phyloP scores from a whole-genome alignment of 2,113 vertebrate genomes.

The Xiphorhynchus elegans region DNA sequence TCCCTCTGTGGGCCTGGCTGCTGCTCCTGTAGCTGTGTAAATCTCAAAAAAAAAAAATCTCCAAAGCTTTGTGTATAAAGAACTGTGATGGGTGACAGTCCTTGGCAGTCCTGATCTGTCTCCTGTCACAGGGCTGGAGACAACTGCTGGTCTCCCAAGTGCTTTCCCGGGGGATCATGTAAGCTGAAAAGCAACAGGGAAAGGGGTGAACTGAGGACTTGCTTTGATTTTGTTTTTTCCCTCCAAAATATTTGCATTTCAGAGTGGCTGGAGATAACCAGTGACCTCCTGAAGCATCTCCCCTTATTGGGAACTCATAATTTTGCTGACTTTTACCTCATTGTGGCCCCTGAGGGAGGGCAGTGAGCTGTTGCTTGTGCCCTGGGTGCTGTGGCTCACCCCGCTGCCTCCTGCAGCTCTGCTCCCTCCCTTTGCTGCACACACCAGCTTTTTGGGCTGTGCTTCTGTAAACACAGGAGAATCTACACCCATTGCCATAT shows the following conservation, averaged over 20 bases:
- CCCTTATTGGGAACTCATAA: background rate
- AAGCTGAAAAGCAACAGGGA: background rate
- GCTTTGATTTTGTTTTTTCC: background rate
- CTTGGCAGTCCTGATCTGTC: background rate
- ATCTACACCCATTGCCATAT: background rate
- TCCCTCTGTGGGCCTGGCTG: background rate
- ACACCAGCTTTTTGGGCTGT: background rate
- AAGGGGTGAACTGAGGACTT: background rate
- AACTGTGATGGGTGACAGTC: background rate
- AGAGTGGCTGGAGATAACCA: background rate
- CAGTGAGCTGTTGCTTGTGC: no score
- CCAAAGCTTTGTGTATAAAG: background rate
- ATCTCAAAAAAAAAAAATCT: background rate
- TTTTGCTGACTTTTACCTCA: background rate
- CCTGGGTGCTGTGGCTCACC: background rate
- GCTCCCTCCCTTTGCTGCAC: background rate
- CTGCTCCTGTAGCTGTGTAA: background rate
- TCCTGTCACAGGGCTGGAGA: background rate
- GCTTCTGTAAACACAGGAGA: background rate
- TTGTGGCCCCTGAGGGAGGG: fast-evolving
- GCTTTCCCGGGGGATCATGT: background rate
- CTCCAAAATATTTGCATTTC: background rate
- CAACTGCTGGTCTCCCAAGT: background rate
- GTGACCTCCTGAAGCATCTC: background rate
- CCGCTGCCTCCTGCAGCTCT: background rate